Conservation (phyloP, 2,113 vertebrate genomes). For the Anguilla rostrata region DNA sequence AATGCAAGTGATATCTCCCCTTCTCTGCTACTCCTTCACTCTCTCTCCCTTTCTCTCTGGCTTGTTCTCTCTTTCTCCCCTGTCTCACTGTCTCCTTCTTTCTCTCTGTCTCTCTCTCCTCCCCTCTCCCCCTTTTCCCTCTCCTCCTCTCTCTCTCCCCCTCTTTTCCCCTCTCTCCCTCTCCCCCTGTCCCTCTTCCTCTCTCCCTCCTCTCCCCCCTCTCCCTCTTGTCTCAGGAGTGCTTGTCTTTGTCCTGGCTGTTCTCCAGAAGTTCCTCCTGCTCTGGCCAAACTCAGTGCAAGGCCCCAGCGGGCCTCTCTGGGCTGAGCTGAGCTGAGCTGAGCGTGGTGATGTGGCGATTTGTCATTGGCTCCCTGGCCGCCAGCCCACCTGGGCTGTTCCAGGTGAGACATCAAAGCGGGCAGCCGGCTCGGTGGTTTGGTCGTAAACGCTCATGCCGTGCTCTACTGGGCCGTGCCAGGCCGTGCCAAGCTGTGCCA, state of each 20-base stretch:
- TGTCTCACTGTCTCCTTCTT: slow-evolving; percentile 42
- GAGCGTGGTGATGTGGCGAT: neutral
- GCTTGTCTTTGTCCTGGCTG: neutral
- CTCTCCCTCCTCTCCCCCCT: neutral
- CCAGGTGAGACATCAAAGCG: neutral
- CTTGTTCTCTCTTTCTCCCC: slow-evolving; percentile 33
- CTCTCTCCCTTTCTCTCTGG: neutral
- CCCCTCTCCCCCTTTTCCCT: neutral
- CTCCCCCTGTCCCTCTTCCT: neutral
- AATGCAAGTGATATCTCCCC: slow-evolving; percentile 12
- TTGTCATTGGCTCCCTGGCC: neutral
- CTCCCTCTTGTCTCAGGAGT: neutral
- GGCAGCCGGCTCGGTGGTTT: neutral
- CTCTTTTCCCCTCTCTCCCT: slow-evolving; percentile 33
- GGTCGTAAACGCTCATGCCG: neutral
- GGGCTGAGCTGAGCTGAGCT: too few relatives aligned
- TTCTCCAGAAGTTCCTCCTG: neutral
- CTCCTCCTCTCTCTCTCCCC: neutral
- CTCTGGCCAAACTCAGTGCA: neutral
- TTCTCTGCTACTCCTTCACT: neutral
- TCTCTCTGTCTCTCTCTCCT: neutral
- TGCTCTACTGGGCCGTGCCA: too few relatives aligned
- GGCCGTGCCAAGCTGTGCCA: neutral
- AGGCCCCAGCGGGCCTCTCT: neutral
- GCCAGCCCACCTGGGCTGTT: neutral